These are phyloP conservation scores for Meghimatium bilineatum DNA, from an alignment of 2,888 invertebrate genomes.

Conservation along the genomic window DNA sequence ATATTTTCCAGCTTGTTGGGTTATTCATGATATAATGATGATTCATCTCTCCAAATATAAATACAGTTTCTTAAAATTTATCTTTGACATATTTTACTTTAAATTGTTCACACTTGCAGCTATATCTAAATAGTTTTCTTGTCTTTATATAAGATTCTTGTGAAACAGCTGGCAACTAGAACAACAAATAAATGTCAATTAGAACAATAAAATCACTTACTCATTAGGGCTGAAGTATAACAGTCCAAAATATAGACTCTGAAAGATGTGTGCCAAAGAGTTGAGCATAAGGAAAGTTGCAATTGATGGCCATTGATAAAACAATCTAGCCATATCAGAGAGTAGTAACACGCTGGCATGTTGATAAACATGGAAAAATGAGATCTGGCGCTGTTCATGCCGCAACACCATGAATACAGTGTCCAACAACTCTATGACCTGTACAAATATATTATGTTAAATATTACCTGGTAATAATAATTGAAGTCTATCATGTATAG, in stretches of 20 bases:
- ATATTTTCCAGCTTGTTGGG: no score
- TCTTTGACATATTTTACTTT: no score
- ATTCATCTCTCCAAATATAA: no score
- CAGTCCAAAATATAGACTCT: constrained; percentile 74
- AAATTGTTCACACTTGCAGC: no score
- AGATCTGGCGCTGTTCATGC: constrained; percentile 72
- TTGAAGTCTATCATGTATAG: no score
- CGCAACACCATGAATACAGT: constrained; percentile 76
- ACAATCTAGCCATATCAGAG: constrained; percentile 65
- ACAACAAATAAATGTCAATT: no score
- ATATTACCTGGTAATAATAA: no score
- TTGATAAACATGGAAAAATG: constrained; percentile 75
- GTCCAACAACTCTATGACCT: constrained; percentile 70
- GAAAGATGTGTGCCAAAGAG: constrained; percentile 72
- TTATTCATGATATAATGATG: no score
- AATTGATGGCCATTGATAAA: constrained; percentile 72
- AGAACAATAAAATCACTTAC: constrained; percentile 26
- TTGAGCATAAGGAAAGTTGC: constrained; percentile 70
- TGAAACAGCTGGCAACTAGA: no score
- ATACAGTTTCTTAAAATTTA: no score
- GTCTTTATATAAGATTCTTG: no score
- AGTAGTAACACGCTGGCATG: constrained; percentile 75
- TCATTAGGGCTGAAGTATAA: constrained; percentile 63
- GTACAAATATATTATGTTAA: constrained; percentile 15
- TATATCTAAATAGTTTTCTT: no score